These are phyloP conservation scores for Coracopsis vasa DNA, from an alignment of 2,113 vertebrate genomes.

Conservation along the genomic window DNA sequence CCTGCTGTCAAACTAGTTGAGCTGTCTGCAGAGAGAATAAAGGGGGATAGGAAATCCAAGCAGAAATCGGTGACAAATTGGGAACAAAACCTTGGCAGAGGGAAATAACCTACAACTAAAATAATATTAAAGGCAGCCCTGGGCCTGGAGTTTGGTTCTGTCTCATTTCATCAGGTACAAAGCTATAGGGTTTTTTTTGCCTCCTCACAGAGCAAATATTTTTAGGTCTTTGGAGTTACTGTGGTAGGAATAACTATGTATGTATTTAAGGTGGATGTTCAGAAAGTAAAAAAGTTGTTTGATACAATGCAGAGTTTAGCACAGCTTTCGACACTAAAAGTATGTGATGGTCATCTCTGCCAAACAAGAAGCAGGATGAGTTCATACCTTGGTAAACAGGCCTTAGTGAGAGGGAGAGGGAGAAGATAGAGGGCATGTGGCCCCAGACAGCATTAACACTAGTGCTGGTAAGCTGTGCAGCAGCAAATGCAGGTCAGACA, in stretches of 20 bases:
- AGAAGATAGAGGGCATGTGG: fast-evolving
- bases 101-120: not conserved
- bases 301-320: not conserved
- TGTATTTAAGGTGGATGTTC: not conserved
- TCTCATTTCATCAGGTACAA: not conserved
- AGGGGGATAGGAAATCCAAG: not conserved
- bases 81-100: not conserved
- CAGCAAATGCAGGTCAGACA: not conserved
- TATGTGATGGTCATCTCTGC: not conserved
- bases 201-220: not conserved
- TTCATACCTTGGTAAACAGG: not conserved
- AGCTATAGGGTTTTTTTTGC: not conserved
- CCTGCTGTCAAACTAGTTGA: not conserved
- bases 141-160: not conserved
- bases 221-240: not conserved
- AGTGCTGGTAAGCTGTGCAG: not conserved
- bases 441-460: not conserved
- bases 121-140: not conserved
- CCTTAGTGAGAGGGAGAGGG: not conserved
- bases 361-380: not conserved
- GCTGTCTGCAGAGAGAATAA: not conserved
- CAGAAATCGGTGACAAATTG: not conserved
- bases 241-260: not conserved
- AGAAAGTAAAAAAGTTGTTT: not conserved
- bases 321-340: not conserved